Evolutionary conservation across 2,888 invertebrate species (phyloP).

Genomic region (Acanthococcus lagerstroemiae): DNA sequence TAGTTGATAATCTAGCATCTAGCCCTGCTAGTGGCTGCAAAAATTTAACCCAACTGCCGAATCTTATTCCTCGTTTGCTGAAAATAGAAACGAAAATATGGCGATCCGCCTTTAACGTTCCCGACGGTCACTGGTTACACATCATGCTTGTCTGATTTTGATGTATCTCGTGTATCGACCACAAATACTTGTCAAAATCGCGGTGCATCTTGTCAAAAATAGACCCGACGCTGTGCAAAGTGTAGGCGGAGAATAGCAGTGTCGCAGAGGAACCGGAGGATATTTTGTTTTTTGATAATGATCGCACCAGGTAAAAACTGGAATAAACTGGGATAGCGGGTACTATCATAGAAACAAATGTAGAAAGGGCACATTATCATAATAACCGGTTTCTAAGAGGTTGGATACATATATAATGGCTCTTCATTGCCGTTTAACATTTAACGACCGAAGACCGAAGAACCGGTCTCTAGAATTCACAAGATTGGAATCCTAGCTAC

Average conservation of each 20-base stretch:
- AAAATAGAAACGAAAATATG: no score
- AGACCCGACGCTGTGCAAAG: background rate
- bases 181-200: no score
- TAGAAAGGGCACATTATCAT: constrained; percentile 26
- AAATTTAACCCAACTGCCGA: no score
- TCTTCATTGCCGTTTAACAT: constrained; percentile 21
- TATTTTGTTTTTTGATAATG: constrained; percentile 12
- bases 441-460: constrained; percentile 18
- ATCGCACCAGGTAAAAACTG: constrained; percentile 16
- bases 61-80: no score
- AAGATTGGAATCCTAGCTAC: constrained; percentile 18
- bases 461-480: constrained; percentile 26
- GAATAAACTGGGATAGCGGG: constrained; percentile 10
- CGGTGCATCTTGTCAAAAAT: no score
- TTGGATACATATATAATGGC: constrained; percentile 19
- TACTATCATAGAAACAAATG: constrained; percentile 5
- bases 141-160: no score
- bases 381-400: constrained; percentile 22
- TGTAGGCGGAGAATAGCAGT: background rate
- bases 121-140: no score
- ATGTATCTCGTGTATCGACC: no score
- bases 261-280: background rate
- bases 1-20: no score
- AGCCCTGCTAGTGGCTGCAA: no score
- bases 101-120: no score